A percentile compares a stretch with the other conserved stretches of the same genome.
These are phyloP conservation scores for Paratrypauchen microcephalus DNA, from an alignment of 2,797 vertebrate species.

Conservation along the genomic window DNA sequence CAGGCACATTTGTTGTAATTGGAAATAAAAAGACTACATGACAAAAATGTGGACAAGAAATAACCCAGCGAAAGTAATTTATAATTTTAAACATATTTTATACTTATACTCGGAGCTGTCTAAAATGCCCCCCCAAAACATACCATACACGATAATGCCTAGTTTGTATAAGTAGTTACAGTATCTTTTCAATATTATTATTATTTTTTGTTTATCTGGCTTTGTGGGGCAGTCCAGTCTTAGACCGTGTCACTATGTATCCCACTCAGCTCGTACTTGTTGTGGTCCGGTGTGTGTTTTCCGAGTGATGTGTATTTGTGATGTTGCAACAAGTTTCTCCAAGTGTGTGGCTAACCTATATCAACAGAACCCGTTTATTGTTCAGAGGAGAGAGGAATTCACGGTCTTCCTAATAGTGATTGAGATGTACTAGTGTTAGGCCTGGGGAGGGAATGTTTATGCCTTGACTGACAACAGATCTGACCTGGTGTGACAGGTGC, in stretches of 20 bases:
- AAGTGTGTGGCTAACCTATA: constrained; percentile 57
- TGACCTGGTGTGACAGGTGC: constrained; percentile 45
- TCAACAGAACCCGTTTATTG: constrained; percentile 48
- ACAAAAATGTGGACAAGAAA: no score
- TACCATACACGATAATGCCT: no score
- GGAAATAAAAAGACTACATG: neutral
- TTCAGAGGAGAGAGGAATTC: constrained; percentile 13
- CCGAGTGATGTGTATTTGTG: constrained; percentile 60
- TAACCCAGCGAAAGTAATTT: no score
- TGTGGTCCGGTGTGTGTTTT: constrained; percentile 54
- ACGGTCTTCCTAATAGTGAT: constrained; percentile 7
- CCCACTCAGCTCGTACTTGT: constrained; percentile 48
- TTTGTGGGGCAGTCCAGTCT: constrained; percentile 26
- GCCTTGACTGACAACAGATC: constrained; percentile 41
- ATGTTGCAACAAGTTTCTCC: constrained; percentile 56
- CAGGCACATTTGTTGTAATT: neutral
- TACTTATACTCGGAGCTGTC: no score
- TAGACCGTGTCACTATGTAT: constrained; percentile 50
- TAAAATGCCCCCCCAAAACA: no score
- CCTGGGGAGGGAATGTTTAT: constrained; percentile 12
- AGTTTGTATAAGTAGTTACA: no score
- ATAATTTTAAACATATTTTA: no score
- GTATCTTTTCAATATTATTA: neutral
- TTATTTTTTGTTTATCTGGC: neutral
- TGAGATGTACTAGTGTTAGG: constrained; percentile 19